These are phyloP conservation scores for Campylorhamphus procurvoides DNA, from an alignment of 2,113 vertebrate species.

Conservation along the genomic window DNA sequence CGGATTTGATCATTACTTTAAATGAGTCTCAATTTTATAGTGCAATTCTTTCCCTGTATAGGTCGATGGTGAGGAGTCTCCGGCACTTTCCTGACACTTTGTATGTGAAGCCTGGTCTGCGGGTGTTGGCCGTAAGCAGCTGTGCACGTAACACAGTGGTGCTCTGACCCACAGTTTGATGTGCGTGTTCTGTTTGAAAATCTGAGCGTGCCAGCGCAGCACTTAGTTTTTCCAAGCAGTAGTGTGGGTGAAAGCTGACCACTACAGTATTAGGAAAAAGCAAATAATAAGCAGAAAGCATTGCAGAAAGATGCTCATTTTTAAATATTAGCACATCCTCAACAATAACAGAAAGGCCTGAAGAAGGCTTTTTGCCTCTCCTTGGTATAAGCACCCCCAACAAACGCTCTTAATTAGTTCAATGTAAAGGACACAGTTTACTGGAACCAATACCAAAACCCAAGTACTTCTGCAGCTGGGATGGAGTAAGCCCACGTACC, in stretches of 20 bases:
- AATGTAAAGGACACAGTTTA: neutral
- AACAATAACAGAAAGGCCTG: neutral
- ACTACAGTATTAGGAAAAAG: neutral
- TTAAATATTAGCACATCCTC: neutral
- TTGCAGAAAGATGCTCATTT: neutral
- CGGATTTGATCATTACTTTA: slow-evolving; percentile 43
- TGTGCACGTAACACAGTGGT: neutral
- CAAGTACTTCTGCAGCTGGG: neutral
- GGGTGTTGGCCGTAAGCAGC: neutral
- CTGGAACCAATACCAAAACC: neutral
- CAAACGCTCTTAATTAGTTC: neutral
- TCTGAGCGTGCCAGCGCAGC: neutral
- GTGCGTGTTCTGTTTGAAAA: neutral
- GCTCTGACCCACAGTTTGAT: neutral
- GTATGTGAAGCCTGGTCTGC: neutral
- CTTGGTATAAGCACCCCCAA: neutral
- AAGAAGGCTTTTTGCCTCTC: neutral
- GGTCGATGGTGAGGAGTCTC: slow-evolving; percentile 14
- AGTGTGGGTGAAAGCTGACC: neutral
- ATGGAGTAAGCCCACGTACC: neutral
- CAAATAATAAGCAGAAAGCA: neutral
- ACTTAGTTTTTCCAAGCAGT: neutral
- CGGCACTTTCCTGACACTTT: neutral
- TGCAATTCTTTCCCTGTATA: neutral
- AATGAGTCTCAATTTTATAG: slow-evolving; percentile 24